These are phyloP conservation scores for Tuberolachnus salignus DNA, from an alignment of 2,888 invertebrate species.

Conservation along the genomic window DNA sequence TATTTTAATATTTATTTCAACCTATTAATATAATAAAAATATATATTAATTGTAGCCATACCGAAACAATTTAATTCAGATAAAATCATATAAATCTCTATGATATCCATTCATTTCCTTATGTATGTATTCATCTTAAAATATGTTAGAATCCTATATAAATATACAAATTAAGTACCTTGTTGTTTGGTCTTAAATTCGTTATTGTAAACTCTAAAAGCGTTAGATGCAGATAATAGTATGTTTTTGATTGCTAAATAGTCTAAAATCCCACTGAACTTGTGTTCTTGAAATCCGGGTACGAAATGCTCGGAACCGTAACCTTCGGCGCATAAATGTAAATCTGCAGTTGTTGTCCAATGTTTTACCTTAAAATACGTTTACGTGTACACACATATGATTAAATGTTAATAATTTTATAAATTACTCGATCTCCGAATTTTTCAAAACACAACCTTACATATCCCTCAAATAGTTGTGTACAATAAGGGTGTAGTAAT, in stretches of 20 bases:
- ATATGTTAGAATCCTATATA: no score
- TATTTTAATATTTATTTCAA: no score
- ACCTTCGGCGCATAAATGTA: background rate
- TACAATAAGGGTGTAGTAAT: background rate
- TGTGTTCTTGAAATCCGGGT: background rate
- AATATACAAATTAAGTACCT: no score
- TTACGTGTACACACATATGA: background rate
- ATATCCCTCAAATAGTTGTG: background rate
- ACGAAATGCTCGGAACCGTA: slow-evolving; percentile 1
- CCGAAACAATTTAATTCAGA: background rate
- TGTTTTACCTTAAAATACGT: background rate
- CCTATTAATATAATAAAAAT: background rate
- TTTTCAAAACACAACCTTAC: background rate
- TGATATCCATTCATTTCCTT: no score
- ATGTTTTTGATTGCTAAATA: background rate
- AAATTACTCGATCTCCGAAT: slow-evolving; percentile 1
- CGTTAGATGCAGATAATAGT: no score
- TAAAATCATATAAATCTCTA: background rate
- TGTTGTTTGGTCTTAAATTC: background rate
- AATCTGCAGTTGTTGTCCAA: background rate
- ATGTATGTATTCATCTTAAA: no score
- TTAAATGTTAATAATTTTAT: background rate
- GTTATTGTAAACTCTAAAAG: background rate
- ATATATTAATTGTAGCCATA: no score
- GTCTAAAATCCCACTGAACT: background rate